Base-by-base conservation (phyloP, 2,888 invertebrate species). In the Petrolisthes manimaculis region DNA sequence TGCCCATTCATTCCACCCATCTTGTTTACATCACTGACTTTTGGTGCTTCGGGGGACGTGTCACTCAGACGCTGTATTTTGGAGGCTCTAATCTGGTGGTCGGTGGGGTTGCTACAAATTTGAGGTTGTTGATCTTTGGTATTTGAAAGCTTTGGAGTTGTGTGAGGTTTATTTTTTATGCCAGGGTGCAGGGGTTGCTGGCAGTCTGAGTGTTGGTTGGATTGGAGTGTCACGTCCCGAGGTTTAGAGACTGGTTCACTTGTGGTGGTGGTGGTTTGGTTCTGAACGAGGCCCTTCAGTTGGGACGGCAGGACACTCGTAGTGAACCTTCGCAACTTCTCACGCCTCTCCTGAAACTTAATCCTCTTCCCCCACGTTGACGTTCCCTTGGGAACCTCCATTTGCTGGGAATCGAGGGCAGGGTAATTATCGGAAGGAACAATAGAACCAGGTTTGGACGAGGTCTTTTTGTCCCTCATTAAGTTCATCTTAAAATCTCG, bases 281-380 rank as follows among this genome's bases (percentile, higher is more conserved):
- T 71, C 14, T 69, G 37, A 37, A 77, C 86, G 5, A 86, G 71
- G 9, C 81, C 86, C 56, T 56, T 69, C n/a, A 86, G 74, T 5
- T 86, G 89, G 4, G 85, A 74, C 3, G 89, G 85, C 71, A 89
- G 78, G 9, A 85, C 82, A 75, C 89, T 89, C 12, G 89, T 85
- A 18, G 89, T 89, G 18, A 89, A 85, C 61, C 85, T 37, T 77
- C 85, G 75, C 8, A 85, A 77, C 5, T 69, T 77, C 53, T 83
- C 78, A 9, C 82, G 78, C 5, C 82, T 74, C 12, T 83, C 82
- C 67, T 85, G 81, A 4, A 67, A 53, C 56, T 75, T 85, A 9
- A 8, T 80, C 54, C 8, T n/a, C 9, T 71, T 71, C 56, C 18
- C 21, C 14, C 37, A 18, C 12, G 6, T 61, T 14, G 69, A 78